phyloP scores from a whole-genome alignment of 2,113 vertebrate genomes.

The Pseudorectes ferrugineus region DNA sequence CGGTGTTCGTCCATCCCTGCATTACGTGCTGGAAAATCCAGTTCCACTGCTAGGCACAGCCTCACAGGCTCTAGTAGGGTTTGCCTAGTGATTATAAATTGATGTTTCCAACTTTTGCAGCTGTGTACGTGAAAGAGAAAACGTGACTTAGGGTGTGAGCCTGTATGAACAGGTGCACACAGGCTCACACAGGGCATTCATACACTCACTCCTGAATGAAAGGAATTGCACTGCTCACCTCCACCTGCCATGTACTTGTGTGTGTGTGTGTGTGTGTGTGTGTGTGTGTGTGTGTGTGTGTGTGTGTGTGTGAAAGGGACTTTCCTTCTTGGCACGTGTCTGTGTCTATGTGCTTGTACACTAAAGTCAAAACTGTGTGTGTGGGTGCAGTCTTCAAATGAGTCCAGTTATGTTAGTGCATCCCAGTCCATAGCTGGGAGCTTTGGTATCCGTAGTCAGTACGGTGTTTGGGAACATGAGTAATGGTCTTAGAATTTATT shows the following conservation, averaged over 20 bases:
- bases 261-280: too few relatives aligned
- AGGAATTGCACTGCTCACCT: background rate
- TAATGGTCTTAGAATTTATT: background rate
- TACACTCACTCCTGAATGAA: background rate
- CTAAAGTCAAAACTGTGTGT: background rate
- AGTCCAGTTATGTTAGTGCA: fast-evolving
- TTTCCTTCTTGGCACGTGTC: fast-evolving
- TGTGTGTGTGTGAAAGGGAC: background rate
- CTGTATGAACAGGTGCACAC: background rate
- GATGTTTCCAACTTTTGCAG: background rate
- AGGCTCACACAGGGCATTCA: background rate
- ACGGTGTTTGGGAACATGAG: background rate
- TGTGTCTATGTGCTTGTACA: background rate
- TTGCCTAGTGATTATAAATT: background rate
- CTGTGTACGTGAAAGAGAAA: background rate
- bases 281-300: too few relatives aligned
- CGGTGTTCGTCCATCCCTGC: fast-evolving
- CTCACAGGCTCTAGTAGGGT: background rate
- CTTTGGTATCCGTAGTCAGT: background rate
- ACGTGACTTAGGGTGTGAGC: background rate
- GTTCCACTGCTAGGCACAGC: background rate
- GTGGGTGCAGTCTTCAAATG: background rate
- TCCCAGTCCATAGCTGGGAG: background rate
- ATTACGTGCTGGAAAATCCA: background rate
- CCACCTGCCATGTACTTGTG: background rate